Conservation (phyloP, 2,888 invertebrate genomes). For the Cerceris rybyensis region DNA sequence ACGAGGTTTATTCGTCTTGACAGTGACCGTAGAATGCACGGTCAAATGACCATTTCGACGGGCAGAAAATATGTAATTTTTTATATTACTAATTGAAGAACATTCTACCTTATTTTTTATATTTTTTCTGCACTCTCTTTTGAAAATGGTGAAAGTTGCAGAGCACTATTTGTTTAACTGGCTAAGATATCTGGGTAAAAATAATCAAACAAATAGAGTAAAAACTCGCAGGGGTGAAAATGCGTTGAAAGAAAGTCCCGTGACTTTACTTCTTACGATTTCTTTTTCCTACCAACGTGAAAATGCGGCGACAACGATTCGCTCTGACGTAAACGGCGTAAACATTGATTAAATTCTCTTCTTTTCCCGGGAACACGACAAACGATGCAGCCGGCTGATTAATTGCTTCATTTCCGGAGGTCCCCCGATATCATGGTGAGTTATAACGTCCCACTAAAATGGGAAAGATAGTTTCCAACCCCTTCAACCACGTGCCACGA, state of each 20-base stretch:
- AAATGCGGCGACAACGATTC: neutral
- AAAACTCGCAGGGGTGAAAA: neutral
- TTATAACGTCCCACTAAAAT: neutral
- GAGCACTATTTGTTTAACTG: too few relatives aligned
- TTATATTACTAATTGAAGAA: too few relatives aligned
- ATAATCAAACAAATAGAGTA: neutral
- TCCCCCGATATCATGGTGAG: constrained; percentile 13
- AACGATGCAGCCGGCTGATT: constrained; percentile 30
- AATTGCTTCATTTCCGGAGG: constrained; percentile 40
- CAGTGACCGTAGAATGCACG: too few relatives aligned
- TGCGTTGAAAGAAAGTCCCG: neutral
- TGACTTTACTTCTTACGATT: neutral
- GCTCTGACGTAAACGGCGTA: constrained; percentile 7
- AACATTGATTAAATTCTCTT: constrained; percentile 30
- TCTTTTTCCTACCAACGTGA: neutral
- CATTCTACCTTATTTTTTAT: too few relatives aligned
- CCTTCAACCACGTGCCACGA: neutral
- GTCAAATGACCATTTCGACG: too few relatives aligned
- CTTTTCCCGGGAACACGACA: neutral
- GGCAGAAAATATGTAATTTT: too few relatives aligned
- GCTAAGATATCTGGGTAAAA: too few relatives aligned
- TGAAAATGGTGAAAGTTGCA: too few relatives aligned
- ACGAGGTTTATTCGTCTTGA: too few relatives aligned
- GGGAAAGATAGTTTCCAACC: constrained; percentile 6
- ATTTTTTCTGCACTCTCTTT: too few relatives aligned